Percentiles rank a stretch among this genome's conserved stretches.
Evolutionary conservation across 2,113 vertebrate genomes (phyloP).

Genomic region (Silurus glanis): DNA sequence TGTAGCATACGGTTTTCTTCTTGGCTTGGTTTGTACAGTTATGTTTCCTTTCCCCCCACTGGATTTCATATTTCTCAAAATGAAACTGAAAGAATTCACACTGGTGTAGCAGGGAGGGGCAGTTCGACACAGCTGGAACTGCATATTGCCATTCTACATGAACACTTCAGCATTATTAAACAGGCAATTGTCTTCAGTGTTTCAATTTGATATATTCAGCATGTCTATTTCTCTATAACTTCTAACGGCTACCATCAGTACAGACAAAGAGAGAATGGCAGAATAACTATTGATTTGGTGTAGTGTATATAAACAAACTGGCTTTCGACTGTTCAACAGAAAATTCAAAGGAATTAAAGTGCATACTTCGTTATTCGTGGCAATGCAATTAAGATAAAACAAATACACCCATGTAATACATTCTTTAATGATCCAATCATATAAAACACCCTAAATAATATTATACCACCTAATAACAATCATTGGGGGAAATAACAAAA

Average conservation of each 20-base stretch:
- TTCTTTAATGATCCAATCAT: conserved; percentile 42
- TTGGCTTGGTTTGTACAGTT: not conserved
- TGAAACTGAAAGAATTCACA: not conserved
- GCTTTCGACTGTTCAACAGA: not conserved
- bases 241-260: not conserved
- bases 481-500: not conserved
- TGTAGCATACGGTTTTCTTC: not conserved
- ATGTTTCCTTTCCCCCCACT: not conserved
- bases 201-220: not conserved
- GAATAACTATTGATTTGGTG: not conserved
- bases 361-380: not conserved
- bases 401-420: not conserved
- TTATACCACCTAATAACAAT: not conserved
- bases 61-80: not conserved
- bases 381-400: not conserved
- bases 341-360: conserved; percentile 9
- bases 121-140: not conserved
- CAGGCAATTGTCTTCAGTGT: not conserved
- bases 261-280: too few species aligned
- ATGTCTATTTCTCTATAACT: not conserved
- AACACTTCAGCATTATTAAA: not conserved
- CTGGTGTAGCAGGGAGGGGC: not conserved
- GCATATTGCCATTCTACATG: not conserved
- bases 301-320: not conserved
- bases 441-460: conserved; percentile 35